Evolutionary conservation across 2,797 vertebrate species (phyloP).

Genomic region (Remorina albescens): DNA sequence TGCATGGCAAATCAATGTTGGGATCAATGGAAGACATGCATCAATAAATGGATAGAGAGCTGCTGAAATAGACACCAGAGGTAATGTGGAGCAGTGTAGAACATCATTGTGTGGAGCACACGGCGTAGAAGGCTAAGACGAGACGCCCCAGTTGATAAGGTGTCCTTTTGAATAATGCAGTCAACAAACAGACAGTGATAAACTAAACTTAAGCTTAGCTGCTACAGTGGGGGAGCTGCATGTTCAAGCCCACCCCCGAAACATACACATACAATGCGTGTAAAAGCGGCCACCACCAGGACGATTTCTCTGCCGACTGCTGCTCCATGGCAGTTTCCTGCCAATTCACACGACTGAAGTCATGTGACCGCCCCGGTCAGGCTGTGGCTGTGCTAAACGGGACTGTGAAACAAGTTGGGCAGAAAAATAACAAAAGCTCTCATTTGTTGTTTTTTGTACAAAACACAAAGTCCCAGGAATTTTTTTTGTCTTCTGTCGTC

Average conservation of each 20-base stretch:
- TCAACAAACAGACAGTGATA: constrained; percentile 69
- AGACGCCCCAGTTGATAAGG: constrained; percentile 64
- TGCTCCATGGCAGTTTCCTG: constrained; percentile 28
- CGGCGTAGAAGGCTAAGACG: constrained; percentile 58
- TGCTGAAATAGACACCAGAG: constrained; percentile 79
- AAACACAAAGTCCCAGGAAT: constrained; percentile 57
- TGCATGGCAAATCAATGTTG: constrained; percentile 80
- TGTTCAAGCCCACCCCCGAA: constrained; percentile 41
- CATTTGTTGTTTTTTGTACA: constrained; percentile 43
- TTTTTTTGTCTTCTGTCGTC: constrained; percentile 10
- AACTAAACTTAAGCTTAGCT: constrained; percentile 67
- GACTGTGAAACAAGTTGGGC: constrained; percentile 28
- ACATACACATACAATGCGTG: constrained; percentile 34
- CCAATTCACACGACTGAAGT: constrained; percentile 38
- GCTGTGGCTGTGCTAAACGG: constrained; percentile 22
- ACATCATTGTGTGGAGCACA: constrained; percentile 66
- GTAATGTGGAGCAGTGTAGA: constrained; percentile 64
- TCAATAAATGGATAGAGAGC: constrained; percentile 84
- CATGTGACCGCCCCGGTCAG: constrained; percentile 37
- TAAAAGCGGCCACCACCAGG: constrained; percentile 12
- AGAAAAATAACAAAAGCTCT: constrained; percentile 41
- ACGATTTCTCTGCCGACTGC: constrained; percentile 16
- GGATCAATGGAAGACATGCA: constrained; percentile 82
- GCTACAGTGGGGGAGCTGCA: constrained; percentile 29
- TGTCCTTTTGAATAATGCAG: constrained; percentile 77